Percentiles rank a stretch among this genome's conserved stretches.
Conservation (phyloP, 2,888 invertebrate species). For the Spatulosminthurus flaviceps region DNA sequence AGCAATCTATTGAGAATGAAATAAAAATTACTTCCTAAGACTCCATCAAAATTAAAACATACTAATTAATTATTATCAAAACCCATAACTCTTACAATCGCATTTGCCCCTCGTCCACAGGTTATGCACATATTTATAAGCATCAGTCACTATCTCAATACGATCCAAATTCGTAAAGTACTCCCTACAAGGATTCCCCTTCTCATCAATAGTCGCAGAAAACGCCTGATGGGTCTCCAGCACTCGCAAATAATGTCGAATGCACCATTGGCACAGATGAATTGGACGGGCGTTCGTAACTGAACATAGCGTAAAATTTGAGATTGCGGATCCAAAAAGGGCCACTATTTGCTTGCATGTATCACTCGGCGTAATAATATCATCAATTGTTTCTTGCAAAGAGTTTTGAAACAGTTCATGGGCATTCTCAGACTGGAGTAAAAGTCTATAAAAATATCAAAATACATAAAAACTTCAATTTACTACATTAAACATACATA, state of each 20-base stretch:
- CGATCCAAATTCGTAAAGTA: constrained; percentile 73
- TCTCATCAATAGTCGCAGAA: constrained; percentile 55
- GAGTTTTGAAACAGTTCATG: too few relatives aligned
- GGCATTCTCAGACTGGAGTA: too few relatives aligned
- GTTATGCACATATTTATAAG: constrained; percentile 70
- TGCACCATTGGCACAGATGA: constrained; percentile 72
- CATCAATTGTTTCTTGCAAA: constrained; percentile 49
- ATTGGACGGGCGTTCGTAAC: constrained; percentile 73
- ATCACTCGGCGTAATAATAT: constrained; percentile 59
- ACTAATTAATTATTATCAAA: background rate
- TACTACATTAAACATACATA: too few relatives aligned
- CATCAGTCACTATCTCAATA: constrained; percentile 72
- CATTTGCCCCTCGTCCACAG: constrained; percentile 75
- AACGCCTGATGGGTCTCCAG: constrained; percentile 68
- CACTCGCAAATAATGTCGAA: constrained; percentile 70
- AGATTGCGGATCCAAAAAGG: constrained; percentile 70
- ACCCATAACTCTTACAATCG: constrained; percentile 68
- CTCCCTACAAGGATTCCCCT: constrained; percentile 68
- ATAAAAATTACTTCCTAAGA: too few relatives aligned
- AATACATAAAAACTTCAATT: too few relatives aligned
- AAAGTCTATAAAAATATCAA: too few relatives aligned
- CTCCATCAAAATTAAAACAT: background rate
- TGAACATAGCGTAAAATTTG: constrained; percentile 73
- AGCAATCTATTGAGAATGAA: constrained; percentile 70
- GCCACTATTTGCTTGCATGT: constrained; percentile 59